Evolutionary conservation across 2,888 invertebrate genomes (phyloP), one percentile per base, ranked within the genome.

Genomic region (Embidobia sp.): DNA sequence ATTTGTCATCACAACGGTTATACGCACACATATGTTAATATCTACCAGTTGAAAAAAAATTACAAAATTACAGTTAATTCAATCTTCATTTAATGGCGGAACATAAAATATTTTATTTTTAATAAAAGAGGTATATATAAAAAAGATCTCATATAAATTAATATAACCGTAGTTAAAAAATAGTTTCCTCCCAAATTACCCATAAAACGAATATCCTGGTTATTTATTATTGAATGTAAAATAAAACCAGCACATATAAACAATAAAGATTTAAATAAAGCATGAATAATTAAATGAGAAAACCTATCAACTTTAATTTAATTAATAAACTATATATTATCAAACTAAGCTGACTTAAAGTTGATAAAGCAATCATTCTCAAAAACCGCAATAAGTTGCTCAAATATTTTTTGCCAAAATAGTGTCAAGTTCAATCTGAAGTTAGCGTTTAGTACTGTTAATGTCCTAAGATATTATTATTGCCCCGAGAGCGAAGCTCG

Each of bases 271-370:
- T 95, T 95, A 93, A 95, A 94, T 90, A 95, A 91, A 75, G 94
- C 94, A 92, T 94, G 94, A 79, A 91, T 93, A 86, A 94, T 90
- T 85, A 94, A 89, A 92, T 94, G 94, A 92, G 94, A 94, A 92
- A 93, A 94, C 82, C 93, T 91, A 94, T 90, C 72, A 91, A 87
- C 79, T 85, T 84, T 74, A 91, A 89, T 0, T 92, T 91, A 82
- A 93, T 87, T 0, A 91, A 91, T 87, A 94, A 90, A 90, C 91
- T 91, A 89, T 92, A 91, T 88, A 94, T 93, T 91, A 95, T 94
- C 86, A 95, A 91, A 0, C 94, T 94, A 86, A 95, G 90, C 86
- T 95, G 95, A 1, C 94, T 94, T 89, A 95, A 91, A 80, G 94
- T 94, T 0, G 94, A 94, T 85, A 94, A 90, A 85, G 94, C 94